These are phyloP conservation scores for Mastacembelus armatus DNA, from an alignment of 2,797 vertebrate species.

Conservation along the genomic window DNA sequence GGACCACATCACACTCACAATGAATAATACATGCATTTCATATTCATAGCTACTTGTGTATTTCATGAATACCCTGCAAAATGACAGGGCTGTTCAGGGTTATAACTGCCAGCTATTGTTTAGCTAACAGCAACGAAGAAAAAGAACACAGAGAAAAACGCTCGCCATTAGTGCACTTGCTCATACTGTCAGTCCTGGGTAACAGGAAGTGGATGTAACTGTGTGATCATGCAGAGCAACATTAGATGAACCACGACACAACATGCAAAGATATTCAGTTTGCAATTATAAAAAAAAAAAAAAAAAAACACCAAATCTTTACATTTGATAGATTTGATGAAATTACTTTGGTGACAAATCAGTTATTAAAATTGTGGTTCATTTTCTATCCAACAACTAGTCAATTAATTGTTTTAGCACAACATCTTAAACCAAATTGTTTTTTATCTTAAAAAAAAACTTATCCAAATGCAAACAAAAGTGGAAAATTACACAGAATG, in stretches of 20 bases:
- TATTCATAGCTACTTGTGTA: slow-evolving; percentile 54
- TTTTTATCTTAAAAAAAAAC: too few species aligned
- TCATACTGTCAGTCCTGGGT: slow-evolving; percentile 8
- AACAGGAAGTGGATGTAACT: slow-evolving; percentile 9
- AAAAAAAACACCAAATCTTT: not conserved
- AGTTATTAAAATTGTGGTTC: not conserved
- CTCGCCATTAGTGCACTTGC: slow-evolving; percentile 22
- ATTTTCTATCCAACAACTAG: too few species aligned
- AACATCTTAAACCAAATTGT: too few species aligned
- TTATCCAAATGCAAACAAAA: too few species aligned
- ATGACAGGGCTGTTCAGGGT: slow-evolving; percentile 37
- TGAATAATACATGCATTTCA: slow-evolving; percentile 63
- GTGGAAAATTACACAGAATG: too few species aligned
- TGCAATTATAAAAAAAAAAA: not conserved
- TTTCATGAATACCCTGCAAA: slow-evolving; percentile 51
- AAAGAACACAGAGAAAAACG: slow-evolving; percentile 16
- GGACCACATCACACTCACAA: slow-evolving; percentile 47
- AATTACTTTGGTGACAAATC: not conserved
- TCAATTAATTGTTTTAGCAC: too few species aligned
- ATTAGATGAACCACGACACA: too few species aligned
- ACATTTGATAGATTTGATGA: not conserved
- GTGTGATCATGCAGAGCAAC: not conserved
- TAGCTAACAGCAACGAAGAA: slow-evolving; percentile 21
- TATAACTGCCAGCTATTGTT: slow-evolving; percentile 54
- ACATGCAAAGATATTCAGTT: not conserved